Conservation (phyloP, 2,797 vertebrate genomes). For the Bryconaethiops microstoma region DNA sequence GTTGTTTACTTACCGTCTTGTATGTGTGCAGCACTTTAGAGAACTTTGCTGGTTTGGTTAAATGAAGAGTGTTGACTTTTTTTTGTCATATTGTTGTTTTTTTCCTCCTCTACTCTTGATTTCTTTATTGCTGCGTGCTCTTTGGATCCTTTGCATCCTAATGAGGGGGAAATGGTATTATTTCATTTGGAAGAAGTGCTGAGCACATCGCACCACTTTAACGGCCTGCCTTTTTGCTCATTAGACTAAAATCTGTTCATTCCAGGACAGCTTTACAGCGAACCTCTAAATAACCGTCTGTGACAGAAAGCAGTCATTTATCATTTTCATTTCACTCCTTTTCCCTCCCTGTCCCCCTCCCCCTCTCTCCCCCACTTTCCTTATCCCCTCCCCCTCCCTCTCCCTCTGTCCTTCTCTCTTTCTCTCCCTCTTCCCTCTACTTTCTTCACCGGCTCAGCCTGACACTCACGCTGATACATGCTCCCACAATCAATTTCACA, state of each 20-base stretch:
- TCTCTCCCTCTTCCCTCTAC: conserved; percentile 10
- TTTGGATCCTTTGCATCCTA: conserved; percentile 82
- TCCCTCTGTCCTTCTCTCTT: conserved; percentile 40
- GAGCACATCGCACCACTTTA: conserved; percentile 81
- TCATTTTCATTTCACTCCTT: conserved; percentile 81
- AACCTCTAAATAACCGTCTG: conserved; percentile 81
- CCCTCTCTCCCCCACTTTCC: conserved; percentile 44
- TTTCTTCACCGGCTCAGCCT: conserved; percentile 7
- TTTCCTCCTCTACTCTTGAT: conserved; percentile 55
- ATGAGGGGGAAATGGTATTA: conserved; percentile 81
- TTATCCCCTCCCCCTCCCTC: conserved; percentile 28
- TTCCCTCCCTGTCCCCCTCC: conserved; percentile 58
- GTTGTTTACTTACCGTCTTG: conserved; percentile 20
- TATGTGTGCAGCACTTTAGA: conserved; percentile 31
- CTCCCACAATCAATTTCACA: conserved; percentile 40
- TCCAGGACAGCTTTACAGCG: conserved; percentile 82
- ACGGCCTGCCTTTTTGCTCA: conserved; percentile 83
- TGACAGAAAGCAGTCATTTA: conserved; percentile 83
- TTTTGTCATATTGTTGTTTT: conserved; percentile 65
- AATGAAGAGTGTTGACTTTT: conserved; percentile 73
- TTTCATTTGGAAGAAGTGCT: conserved; percentile 84
- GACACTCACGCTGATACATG: conserved; percentile 39
- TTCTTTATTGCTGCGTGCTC: conserved; percentile 79
- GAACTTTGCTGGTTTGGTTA: conserved; percentile 62
- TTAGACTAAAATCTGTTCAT: conserved; percentile 86